Base-by-base conservation (phyloP, 2,888 invertebrate genomes). In the Atrina japonica region DNA sequence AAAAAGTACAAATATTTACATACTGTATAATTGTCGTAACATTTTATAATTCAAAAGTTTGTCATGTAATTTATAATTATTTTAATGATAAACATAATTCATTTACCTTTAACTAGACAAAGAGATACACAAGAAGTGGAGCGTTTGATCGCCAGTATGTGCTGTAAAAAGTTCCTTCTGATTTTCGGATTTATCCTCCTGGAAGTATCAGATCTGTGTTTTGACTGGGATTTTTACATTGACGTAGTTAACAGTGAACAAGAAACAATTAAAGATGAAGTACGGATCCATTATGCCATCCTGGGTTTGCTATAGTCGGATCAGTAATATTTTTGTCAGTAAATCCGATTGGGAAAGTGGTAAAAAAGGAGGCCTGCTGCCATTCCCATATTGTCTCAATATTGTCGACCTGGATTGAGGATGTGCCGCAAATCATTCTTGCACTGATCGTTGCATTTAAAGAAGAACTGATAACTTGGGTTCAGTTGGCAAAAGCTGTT, bases 221-320 rank as follows among this genome's bases (percentile, higher is more conserved):
- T 56, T 35, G 56, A 56, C 18, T 56, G 56, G 56, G 56, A 35
- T 40, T 56, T 56, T 11, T 56, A 35, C 18, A 35, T 9, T 1
- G 56, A 23, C 30, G 16, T 56, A 11, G 5, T 9, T 18, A 1
- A 18, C 21, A 40, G 35, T 16, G 40, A 35, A 40, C 56, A 56
- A 35, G 40, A 56, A 56, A 23, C 23, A 1, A 41, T 56, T 40
- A 56, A 27, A 35, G 16, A 18, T 9, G 56, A 35, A 35, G 56
- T 11, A 11, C 23, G 40, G 1, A 6, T 56, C 5, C 18, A 35
- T 21, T 40, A 16, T 14, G n/a, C 35, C 35, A 56, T 56, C 23
- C 23, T 56, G 56, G n/a, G 21, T 56, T 56, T 56, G 56, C 56
- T 6, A 21, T 56, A 30, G 16, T 56, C 21, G 56, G 56, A 14